These are phyloP conservation scores for Drosophila fungiperda DNA, from an alignment of 2,888 invertebrate genomes.

Conservation along the genomic window DNA sequence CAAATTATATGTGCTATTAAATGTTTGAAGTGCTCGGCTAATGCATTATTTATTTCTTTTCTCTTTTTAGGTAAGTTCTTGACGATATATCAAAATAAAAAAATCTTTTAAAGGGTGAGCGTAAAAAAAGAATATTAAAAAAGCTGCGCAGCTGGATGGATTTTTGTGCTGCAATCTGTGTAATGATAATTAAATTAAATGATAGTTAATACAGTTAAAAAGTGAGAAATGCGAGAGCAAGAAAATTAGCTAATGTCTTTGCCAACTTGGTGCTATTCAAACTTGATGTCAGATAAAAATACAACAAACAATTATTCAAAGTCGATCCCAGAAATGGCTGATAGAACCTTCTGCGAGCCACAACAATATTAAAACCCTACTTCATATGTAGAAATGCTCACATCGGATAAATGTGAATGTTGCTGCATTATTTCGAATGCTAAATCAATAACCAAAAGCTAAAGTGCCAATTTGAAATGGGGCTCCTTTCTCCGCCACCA, in stretches of 20 bases:
- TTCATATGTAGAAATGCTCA: background rate
- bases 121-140: background rate
- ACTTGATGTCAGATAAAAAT: background rate
- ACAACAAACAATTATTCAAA: too few relatives aligned
- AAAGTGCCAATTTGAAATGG: background rate
- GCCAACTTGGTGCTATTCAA: background rate
- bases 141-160: background rate
- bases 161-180: background rate
- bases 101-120: constrained; percentile 14
- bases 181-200: background rate
- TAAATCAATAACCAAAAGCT: constrained; percentile 5
- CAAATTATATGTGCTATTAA: background rate
- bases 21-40: background rate
- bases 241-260: background rate
- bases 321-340: background rate
- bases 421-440: background rate
- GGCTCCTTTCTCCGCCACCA: background rate
- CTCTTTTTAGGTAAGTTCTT: constrained; percentile 40
- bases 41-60: constrained; percentile 10
- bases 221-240: background rate
- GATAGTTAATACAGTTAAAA: background rate
- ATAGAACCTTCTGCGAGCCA: too few relatives aligned
- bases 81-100: constrained; percentile 1
- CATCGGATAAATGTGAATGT: too few relatives aligned
- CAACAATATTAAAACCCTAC: background rate